These are phyloP conservation scores for Schizopygopsis pylzovi DNA, from an alignment of 2,797 vertebrate species.

Conservation along the genomic window DNA sequence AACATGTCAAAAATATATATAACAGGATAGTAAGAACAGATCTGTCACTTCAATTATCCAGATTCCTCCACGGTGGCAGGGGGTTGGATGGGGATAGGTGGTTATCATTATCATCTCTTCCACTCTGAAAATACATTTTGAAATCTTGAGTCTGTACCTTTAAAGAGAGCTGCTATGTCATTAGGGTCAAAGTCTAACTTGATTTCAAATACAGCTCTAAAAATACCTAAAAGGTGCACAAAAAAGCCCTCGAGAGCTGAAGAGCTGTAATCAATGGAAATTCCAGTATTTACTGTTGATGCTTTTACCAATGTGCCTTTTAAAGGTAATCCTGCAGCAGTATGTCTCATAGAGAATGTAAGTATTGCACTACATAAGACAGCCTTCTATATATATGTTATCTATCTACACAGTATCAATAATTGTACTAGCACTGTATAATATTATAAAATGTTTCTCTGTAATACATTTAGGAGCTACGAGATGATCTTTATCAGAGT, in stretches of 20 bases:
- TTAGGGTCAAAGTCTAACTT: conserved; percentile 33
- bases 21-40: too few relatives aligned
- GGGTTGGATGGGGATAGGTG: too few relatives aligned
- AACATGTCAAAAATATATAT: too few relatives aligned
- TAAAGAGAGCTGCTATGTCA: background rate
- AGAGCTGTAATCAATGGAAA: conserved; percentile 71
- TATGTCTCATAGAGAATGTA: conserved; percentile 88
- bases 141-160: conserved; percentile 14
- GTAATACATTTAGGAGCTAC: conserved; percentile 77
- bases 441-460: background rate
- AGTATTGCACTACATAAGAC: conserved; percentile 69
- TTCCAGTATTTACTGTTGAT: conserved; percentile 84
- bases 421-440: too few relatives aligned
- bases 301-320: conserved; percentile 84
- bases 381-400: too few relatives aligned
- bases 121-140: background rate
- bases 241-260: background rate
- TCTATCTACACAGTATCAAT: too few relatives aligned
- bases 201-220: background rate
- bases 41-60: too few relatives aligned
- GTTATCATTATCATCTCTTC: background rate
- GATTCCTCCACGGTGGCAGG: too few relatives aligned
- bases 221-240: background rate
- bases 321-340: conserved; percentile 87
- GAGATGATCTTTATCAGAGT: conserved; percentile 84